Evolutionary conservation across 2,888 invertebrate species (phyloP).

Genomic region (Trichogramma evanescens): DNA sequence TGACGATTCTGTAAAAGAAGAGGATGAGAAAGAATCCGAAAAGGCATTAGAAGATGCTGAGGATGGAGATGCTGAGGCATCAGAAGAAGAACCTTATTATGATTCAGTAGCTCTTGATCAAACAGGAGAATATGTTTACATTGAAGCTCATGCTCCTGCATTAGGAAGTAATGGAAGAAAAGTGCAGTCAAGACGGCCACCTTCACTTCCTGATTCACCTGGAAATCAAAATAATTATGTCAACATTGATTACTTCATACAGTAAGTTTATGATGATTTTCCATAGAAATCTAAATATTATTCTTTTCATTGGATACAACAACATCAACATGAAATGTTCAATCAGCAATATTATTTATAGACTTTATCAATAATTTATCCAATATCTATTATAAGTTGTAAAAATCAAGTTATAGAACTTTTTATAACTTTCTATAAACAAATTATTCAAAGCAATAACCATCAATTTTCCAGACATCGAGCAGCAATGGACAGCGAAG

Average conservation of each 20-base stretch:
- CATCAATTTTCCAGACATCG: constrained; percentile 36
- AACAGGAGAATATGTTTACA: constrained; percentile 67
- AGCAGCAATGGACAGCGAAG: constrained; percentile 44
- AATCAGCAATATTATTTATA: too few relatives aligned
- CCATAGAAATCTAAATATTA: background rate
- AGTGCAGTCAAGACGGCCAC: constrained; percentile 43
- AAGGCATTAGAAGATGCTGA: constrained; percentile 43
- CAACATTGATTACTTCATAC: constrained; percentile 86
- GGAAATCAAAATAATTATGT: constrained; percentile 80
- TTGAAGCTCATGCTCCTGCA: constrained; percentile 57
- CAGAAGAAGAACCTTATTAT: constrained; percentile 51
- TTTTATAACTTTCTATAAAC: background rate
- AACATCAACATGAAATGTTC: too few relatives aligned
- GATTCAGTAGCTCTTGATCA: constrained; percentile 52
- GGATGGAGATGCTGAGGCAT: constrained; percentile 44
- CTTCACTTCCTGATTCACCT: constrained; percentile 65
- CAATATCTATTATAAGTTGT: background rate
- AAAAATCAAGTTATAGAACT: background rate
- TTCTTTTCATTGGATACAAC: background rate
- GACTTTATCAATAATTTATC: background rate
- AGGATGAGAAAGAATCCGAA: constrained; percentile 45
- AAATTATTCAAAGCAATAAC: background rate
- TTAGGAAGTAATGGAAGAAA: constrained; percentile 38
- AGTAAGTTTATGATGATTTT: constrained; percentile 51
- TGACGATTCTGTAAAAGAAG: constrained; percentile 52